Conservation (phyloP, 2,888 invertebrate genomes). For the Scaptomyza flava region DNA sequence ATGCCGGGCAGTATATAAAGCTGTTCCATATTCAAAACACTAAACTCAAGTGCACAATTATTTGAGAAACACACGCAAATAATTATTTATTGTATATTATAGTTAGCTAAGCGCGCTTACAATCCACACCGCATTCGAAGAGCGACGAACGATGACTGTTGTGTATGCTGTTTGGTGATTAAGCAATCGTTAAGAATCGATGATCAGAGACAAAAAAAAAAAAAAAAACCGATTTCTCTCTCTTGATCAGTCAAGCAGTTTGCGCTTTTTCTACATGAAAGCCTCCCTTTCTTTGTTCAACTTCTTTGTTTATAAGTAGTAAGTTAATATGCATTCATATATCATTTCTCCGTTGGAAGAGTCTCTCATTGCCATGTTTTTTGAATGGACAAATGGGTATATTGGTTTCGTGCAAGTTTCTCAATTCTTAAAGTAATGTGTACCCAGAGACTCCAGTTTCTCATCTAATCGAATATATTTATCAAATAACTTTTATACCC, state of each 20-base stretch:
- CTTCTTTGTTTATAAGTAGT: background rate
- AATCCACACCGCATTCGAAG: slow-evolving; percentile 40
- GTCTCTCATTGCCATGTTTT: background rate
- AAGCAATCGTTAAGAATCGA: slow-evolving; percentile 25
- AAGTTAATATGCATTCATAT: background rate
- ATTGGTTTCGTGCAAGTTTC: background rate
- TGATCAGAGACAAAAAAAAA: slow-evolving; percentile 6
- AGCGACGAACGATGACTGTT: slow-evolving; percentile 48
- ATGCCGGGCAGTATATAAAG: slow-evolving; percentile 18
- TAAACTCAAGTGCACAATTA: background rate
- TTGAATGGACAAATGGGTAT: background rate
- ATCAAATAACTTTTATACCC: too few relatives aligned
- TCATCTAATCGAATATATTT: too few relatives aligned
- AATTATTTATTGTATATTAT: background rate
- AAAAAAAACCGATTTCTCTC: slow-evolving; percentile 1
- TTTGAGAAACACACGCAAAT: slow-evolving; percentile 4
- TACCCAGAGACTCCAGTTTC: too few relatives aligned
- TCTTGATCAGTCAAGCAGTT: background rate
- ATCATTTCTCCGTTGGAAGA: background rate
- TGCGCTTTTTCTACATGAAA: background rate
- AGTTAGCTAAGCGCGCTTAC: slow-evolving; percentile 10
- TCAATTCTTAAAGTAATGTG: background rate
- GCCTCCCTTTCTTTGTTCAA: background rate
- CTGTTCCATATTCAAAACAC: slow-evolving; percentile 41
- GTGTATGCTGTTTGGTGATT: slow-evolving; percentile 11